A percentile compares a stretch with the other conserved stretches of the same genome.
Evolutionary conservation across 2,888 invertebrate species (phyloP).

Genomic region (Agapostemon virescens): DNA sequence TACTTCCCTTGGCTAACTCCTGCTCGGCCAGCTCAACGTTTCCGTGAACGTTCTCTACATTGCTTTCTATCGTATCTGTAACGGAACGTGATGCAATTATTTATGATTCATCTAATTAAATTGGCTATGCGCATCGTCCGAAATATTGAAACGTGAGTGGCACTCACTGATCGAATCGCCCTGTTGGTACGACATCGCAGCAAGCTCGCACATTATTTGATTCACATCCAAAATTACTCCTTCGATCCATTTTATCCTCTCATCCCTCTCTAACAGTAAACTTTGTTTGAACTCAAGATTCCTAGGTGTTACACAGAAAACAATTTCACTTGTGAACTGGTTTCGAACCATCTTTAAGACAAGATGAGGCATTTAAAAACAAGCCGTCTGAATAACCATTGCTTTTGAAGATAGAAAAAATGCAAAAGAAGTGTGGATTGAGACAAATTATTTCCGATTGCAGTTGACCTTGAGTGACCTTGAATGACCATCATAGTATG

Average conservation of each 20-base stretch:
- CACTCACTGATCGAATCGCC: slow-evolving; percentile 87
- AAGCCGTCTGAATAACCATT: no score
- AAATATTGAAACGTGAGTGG: not conserved
- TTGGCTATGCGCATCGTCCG: not conserved
- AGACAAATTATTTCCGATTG: no score
- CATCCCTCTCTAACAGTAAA: slow-evolving; percentile 89
- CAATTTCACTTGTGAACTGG: slow-evolving; percentile 11
- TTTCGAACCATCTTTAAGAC: no score
- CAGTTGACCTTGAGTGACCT: no score
- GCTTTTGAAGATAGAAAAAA: no score
- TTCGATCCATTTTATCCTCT: slow-evolving; percentile 90
- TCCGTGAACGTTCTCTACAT: slow-evolving; percentile 88
- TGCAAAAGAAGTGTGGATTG: no score
- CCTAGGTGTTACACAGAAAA: slow-evolving; percentile 77
- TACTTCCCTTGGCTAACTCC: slow-evolving; percentile 90
- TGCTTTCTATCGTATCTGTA: slow-evolving; percentile 90
- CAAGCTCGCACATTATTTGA: slow-evolving; percentile 90
- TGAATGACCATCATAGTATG: no score
- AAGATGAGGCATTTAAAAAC: no score
- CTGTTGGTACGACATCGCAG: slow-evolving; percentile 87
- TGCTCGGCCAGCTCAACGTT: slow-evolving; percentile 90
- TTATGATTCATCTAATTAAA: not conserved
- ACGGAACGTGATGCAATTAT: slow-evolving; percentile 20
- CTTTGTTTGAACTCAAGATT: slow-evolving; percentile 90
- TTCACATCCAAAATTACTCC: slow-evolving; percentile 91